Evolutionary conservation across 2,113 vertebrate genomes (phyloP).

Genomic region (Entelurus aequoreus): DNA sequence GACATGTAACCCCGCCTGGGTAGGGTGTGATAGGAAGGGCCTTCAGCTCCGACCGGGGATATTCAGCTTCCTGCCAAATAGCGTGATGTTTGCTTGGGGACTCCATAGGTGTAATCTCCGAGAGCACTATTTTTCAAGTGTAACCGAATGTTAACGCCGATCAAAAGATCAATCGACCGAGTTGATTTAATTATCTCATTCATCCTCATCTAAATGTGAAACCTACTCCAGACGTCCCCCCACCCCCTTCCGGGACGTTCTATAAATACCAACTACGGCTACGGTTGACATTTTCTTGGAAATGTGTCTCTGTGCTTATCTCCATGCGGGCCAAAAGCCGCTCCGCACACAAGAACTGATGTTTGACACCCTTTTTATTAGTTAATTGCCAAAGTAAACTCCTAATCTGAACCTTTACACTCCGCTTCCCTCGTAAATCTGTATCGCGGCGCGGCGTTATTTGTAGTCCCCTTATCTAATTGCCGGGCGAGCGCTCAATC

Average conservation of each 20-base stretch:
- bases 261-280: slow-evolving; percentile 47
- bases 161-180: slow-evolving; percentile 50
- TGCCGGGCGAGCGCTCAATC: slow-evolving; percentile 36
- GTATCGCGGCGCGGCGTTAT: slow-evolving; percentile 11
- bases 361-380: slow-evolving; percentile 6
- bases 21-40: slow-evolving; percentile 45
- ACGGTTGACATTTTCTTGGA: slow-evolving; percentile 50
- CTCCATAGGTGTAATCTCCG: slow-evolving; percentile 47
- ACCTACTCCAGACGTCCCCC: slow-evolving; percentile 24
- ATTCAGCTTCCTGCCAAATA: slow-evolving; percentile 66
- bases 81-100: slow-evolving; percentile 32
- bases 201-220: slow-evolving; percentile 47
- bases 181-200: slow-evolving; percentile 52
- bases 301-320: slow-evolving; percentile 35
- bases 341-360: background rate
- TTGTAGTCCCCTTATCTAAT: slow-evolving; percentile 17
- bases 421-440: slow-evolving; percentile 7
- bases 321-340: slow-evolving; percentile 3
- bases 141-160: slow-evolving; percentile 50
- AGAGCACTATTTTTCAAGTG: slow-evolving; percentile 57
- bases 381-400: slow-evolving; percentile 24
- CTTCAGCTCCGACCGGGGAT: slow-evolving; percentile 55
- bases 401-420: slow-evolving; percentile 10
- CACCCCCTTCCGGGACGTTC: slow-evolving; percentile 18
- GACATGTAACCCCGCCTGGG: slow-evolving; percentile 39